Evolutionary conservation across 1,140 invertebrate genomes (phyloP).

Genomic region (Drosophila insularis): DNA sequence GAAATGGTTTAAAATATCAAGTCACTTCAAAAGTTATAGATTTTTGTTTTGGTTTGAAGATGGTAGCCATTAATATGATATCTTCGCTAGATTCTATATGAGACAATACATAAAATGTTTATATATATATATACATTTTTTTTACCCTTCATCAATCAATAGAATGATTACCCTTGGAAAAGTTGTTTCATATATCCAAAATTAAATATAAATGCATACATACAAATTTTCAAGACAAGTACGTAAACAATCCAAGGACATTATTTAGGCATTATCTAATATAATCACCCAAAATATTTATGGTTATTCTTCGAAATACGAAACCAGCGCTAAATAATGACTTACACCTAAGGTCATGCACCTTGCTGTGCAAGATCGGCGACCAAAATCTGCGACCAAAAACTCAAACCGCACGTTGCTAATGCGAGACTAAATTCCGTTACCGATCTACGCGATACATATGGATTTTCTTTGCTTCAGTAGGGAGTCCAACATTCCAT

Average conservation of each 20-base stretch:
- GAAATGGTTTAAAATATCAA: too few species aligned
- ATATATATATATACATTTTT: too few species aligned
- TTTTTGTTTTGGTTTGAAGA: too few species aligned
- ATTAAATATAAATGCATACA: too few species aligned
- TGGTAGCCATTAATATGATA: too few species aligned
- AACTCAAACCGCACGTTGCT: slow-evolving; percentile 68
- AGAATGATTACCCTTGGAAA: too few species aligned
- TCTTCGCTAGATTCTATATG: too few species aligned
- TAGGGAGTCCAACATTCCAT: slow-evolving; percentile 55
- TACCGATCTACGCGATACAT: slow-evolving; percentile 52
- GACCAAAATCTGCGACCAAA: slow-evolving; percentile 71
- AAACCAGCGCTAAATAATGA: background rate
- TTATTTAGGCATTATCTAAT: slow-evolving; percentile 77
- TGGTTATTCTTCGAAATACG: slow-evolving; percentile 70
- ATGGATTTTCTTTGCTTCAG: slow-evolving; percentile 35
- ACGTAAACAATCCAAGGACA: slow-evolving; percentile 67
- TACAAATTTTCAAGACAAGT: too few species aligned
- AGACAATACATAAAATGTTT: too few species aligned
- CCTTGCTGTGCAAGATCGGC: slow-evolving; percentile 74
- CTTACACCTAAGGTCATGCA: slow-evolving; percentile 54
- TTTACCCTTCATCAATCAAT: too few species aligned
- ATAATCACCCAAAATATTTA: slow-evolving; percentile 82
- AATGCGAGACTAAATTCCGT: slow-evolving; percentile 68
- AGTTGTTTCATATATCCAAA: too few species aligned
- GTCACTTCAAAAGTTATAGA: too few species aligned